Percentiles rank a stretch among this genome's conserved stretches.
Conservation (phyloP, 2,888 invertebrate genomes). For the Ligdia adustata region DNA sequence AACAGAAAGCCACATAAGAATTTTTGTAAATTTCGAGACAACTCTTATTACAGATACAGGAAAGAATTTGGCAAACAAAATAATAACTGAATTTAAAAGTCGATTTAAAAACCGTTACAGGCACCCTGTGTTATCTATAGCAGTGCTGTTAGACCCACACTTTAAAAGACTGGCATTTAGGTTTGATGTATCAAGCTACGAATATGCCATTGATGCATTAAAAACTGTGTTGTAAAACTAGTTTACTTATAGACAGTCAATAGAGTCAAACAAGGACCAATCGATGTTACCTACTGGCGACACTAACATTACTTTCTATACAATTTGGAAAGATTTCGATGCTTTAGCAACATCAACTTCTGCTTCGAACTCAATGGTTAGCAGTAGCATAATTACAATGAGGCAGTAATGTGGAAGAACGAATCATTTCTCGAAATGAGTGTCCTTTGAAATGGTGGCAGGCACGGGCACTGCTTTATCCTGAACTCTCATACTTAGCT, state of each 20-base stretch:
- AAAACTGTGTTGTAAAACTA: neutral
- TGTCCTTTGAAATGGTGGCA: conserved; percentile 42
- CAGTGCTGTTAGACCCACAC: neutral
- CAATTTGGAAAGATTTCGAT: neutral
- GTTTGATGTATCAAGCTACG: neutral
- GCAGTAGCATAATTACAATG: neutral
- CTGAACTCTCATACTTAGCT: conserved; percentile 37
- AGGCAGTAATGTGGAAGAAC: neutral
- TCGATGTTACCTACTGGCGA: neutral
- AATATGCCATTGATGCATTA: neutral
- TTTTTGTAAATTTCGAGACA: neutral
- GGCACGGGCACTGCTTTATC: conserved; percentile 33
- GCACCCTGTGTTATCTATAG: conserved; percentile 33
- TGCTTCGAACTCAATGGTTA: neutral
- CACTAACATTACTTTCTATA: neutral
- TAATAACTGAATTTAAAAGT: conserved; percentile 37
- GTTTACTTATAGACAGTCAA: neutral
- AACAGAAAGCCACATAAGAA: conserved; percentile 22
- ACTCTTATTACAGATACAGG: neutral
- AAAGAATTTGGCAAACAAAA: conserved; percentile 23
- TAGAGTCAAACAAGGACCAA: neutral
- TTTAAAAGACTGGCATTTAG: conserved; percentile 39
- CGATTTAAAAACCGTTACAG: conserved; percentile 39
- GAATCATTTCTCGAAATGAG: conserved; percentile 37
- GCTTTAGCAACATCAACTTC: neutral